phyloP scores from a whole-genome alignment of 2,113 vertebrate genomes.

The Alethe diademata region DNA sequence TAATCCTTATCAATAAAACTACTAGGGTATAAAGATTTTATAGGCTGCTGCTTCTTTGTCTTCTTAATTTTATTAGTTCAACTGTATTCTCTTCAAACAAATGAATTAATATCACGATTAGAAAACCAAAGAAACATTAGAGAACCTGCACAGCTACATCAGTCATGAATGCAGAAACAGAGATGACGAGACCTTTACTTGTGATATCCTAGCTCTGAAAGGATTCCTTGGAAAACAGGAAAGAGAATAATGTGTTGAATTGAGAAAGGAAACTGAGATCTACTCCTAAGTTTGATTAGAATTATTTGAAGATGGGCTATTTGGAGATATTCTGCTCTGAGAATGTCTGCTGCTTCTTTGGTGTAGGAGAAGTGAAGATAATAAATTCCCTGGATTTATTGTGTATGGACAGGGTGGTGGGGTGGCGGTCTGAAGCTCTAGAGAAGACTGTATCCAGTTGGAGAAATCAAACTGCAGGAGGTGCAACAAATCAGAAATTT shows the following conservation, averaged over 20 bases:
- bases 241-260: not conserved
- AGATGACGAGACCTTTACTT: not conserved
- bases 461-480: conserved; percentile 8
- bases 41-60: not conserved
- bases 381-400: not conserved
- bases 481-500: not conserved
- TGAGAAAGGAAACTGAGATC: not conserved
- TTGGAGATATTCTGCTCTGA: not conserved
- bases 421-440: not conserved
- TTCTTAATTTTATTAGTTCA: conserved; percentile 22
- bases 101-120: conserved; percentile 28
- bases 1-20: conserved; percentile 56
- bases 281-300: not conserved
- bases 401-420: not conserved
- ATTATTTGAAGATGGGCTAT: not conserved
- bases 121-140: not conserved
- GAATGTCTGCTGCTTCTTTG: not conserved
- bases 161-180: not conserved
- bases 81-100: conserved; percentile 10
- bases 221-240: not conserved
- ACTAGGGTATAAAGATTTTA: conserved; percentile 25
- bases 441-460: not conserved
- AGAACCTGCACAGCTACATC: not conserved
- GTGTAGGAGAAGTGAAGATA: not conserved
- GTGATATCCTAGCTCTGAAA: not conserved